Conservation (phyloP, 2,797 vertebrate species). For the Muscicapa striata region DNA sequence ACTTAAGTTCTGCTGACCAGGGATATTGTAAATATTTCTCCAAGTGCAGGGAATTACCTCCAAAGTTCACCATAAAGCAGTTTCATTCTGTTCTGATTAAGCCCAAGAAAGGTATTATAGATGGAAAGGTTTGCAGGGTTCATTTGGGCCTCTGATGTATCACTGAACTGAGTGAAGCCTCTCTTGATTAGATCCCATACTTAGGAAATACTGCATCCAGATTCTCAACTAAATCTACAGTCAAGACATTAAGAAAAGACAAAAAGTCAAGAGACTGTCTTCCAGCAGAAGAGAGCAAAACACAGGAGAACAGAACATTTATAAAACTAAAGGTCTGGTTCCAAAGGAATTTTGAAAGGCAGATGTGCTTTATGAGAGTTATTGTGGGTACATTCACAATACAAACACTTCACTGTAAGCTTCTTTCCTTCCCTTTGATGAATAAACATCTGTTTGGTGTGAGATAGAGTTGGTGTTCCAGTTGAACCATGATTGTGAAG, state of each 20-base stretch:
- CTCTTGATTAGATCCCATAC: neutral
- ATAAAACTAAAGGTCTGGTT: neutral
- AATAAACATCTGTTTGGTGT: neutral
- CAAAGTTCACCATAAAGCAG: neutral
- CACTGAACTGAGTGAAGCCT: neutral
- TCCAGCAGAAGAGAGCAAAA: neutral
- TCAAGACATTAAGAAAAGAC: neutral
- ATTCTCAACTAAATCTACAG: neutral
- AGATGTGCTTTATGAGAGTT: neutral
- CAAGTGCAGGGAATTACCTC: neutral
- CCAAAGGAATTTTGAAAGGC: neutral
- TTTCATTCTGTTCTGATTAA: neutral
- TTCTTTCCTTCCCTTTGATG: neutral
- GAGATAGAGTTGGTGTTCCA: neutral
- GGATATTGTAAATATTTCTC: neutral
- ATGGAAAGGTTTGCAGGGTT: neutral
- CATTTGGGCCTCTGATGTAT: neutral
- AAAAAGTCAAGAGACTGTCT: neutral
- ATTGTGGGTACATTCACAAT: neutral
- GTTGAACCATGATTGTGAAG: neutral
- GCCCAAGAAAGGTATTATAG: neutral
- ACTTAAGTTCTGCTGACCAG: neutral
- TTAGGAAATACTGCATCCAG: neutral
- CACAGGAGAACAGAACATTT: neutral
- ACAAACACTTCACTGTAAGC: neutral